Evolutionary conservation across 1,140 invertebrate genomes (phyloP).

Genomic region (Ceratosolen fusciceps): DNA sequence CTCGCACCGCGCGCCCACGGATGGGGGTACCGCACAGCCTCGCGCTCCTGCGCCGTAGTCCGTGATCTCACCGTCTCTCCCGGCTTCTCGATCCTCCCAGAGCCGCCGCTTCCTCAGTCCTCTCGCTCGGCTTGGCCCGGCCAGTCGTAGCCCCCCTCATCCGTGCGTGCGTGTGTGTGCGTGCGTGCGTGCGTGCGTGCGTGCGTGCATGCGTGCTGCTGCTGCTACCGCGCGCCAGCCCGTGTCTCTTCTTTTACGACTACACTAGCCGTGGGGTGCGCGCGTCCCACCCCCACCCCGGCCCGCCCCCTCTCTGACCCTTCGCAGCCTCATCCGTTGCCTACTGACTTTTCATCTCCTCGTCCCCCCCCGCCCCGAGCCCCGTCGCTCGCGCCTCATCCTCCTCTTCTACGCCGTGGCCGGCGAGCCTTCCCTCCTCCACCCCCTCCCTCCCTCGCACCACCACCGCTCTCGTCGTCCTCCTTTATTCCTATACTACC

Average conservation of each 20-base stretch:
- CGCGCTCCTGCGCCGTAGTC: neutral
- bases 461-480: neutral
- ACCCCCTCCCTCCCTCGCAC: neutral
- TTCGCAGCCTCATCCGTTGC: neutral
- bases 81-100: neutral
- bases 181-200: neutral
- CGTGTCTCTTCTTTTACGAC: too few species aligned
- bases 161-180: neutral
- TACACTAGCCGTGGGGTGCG: too few species aligned
- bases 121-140: constrained; percentile 9
- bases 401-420: neutral
- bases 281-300: too few species aligned
- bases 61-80: neutral
- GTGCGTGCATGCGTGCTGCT: neutral
- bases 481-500: neutral
- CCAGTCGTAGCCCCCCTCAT: too few species aligned
- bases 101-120: neutral
- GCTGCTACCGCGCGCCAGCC: neutral
- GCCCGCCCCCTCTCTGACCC: too few species aligned
- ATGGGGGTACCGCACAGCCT: neutral
- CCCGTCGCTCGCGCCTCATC: neutral
- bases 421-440: neutral
- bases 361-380: too few species aligned
- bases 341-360: too few species aligned
- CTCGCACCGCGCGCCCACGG: neutral